phyloP scores from a whole-genome alignment of 2,797 vertebrate species.

The Hyperoplus lanceolatus region DNA sequence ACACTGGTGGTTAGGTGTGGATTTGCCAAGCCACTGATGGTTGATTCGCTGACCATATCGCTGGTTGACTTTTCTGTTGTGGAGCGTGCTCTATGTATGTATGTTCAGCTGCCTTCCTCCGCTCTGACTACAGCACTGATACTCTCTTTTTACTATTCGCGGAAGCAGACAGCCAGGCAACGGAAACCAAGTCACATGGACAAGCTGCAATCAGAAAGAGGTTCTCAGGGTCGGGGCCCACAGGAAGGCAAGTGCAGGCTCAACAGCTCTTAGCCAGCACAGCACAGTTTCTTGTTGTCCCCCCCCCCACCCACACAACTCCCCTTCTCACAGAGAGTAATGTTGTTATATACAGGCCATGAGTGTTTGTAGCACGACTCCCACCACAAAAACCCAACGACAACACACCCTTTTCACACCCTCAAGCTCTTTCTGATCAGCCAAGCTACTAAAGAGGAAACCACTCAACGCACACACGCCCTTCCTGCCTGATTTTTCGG shows the following conservation, averaged over 20 bases:
- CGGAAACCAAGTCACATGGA: slow-evolving; percentile 90
- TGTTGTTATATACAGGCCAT: slow-evolving; percentile 14
- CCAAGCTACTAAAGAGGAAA: slow-evolving; percentile 82
- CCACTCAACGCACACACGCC: slow-evolving; percentile 82
- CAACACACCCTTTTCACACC: slow-evolving; percentile 78
- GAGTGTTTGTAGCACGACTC: slow-evolving; percentile 37
- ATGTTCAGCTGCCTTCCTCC: slow-evolving; percentile 51
- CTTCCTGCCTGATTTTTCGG: slow-evolving; percentile 83
- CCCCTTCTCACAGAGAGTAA: background rate
- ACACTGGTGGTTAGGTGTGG: slow-evolving; percentile 80
- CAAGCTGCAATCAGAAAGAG: slow-evolving; percentile 77
- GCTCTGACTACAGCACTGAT: slow-evolving; percentile 49
- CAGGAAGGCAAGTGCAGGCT: slow-evolving; percentile 67
- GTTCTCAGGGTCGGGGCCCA: slow-evolving; percentile 67
- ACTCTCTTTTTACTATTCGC: slow-evolving; percentile 77
- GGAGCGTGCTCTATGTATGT: slow-evolving; percentile 46
- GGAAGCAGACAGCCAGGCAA: slow-evolving; percentile 83
- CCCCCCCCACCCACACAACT: background rate
- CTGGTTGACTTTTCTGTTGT: slow-evolving; percentile 58
- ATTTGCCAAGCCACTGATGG: slow-evolving; percentile 79
- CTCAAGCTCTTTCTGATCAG: slow-evolving; percentile 74
- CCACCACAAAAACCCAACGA: slow-evolving; percentile 74
- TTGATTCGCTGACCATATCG: slow-evolving; percentile 80
- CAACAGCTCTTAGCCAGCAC: slow-evolving; percentile 37
- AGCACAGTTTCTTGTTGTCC: background rate